Conservation (phyloP, 2,888 invertebrate genomes). For the Germaria angustata region DNA sequence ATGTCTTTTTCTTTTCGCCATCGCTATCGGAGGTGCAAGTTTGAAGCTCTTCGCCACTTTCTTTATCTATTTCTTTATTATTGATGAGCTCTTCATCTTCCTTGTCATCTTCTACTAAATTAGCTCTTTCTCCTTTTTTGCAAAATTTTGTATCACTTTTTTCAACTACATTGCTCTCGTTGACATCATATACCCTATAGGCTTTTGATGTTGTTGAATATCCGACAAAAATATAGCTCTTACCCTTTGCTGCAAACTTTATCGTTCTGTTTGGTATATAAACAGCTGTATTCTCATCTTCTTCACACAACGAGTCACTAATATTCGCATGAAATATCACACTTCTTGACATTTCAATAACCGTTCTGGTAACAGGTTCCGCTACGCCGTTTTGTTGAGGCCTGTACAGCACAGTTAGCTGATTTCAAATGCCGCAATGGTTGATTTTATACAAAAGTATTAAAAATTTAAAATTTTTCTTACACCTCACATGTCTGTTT, state of each 20-base stretch:
- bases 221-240: too few species aligned
- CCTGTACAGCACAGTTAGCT: neutral
- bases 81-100: neutral
- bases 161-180: neutral
- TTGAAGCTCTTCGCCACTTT: neutral
- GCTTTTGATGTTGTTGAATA: neutral
- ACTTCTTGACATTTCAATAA: neutral
- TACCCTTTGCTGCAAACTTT: neutral
- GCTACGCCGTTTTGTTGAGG: neutral
- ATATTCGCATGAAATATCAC: neutral
- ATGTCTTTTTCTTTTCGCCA: neutral
- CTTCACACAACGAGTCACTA: neutral
- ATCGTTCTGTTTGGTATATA: neutral
- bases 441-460: neutral
- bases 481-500: neutral
- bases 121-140: neutral
- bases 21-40: neutral
- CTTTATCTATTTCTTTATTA: neutral
- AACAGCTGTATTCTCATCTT: neutral
- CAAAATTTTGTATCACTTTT: neutral
- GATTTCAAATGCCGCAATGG: neutral
- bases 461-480: neutral
- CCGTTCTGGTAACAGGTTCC: too few species aligned
- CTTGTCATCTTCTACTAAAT: neutral
- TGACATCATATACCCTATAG: neutral